Conservation (phyloP, 2,113 vertebrate genomes). For the Podocnemis expansa region DNA sequence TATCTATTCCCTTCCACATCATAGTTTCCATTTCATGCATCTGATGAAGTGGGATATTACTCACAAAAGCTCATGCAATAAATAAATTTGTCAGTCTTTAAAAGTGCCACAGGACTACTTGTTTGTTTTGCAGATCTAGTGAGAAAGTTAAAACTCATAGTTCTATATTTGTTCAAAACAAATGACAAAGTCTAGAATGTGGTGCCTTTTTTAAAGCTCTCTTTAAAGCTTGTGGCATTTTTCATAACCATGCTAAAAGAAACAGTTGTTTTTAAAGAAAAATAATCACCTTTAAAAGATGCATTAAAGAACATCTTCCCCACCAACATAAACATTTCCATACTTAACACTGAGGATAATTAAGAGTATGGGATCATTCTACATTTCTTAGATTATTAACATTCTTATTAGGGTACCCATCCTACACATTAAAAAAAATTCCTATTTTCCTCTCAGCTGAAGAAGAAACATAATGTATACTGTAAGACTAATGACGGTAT, state of each 20-base stretch:
- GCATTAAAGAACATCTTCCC: background rate
- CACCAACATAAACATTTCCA: background rate
- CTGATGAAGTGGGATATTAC: too few relatives aligned
- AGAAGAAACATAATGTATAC: background rate
- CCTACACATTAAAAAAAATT: constrained; percentile 12
- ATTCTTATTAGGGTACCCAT: background rate
- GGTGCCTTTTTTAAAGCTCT: background rate
- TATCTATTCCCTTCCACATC: too few relatives aligned
- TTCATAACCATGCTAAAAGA: background rate
- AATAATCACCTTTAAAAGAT: constrained; percentile 1
- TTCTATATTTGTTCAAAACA: background rate
- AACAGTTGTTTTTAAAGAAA: background rate
- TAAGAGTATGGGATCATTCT: background rate
- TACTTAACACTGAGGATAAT: background rate
- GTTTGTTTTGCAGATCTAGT: background rate
- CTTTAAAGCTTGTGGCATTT: background rate
- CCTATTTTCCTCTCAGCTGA: background rate
- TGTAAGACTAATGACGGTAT: background rate
- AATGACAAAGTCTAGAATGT: background rate
- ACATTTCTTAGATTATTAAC: background rate
- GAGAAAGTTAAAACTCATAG: background rate
- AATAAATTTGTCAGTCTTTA: too few relatives aligned
- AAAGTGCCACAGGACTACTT: too few relatives aligned
- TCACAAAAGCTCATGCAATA: too few relatives aligned
- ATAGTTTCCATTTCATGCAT: too few relatives aligned